Evolutionary conservation across 2,113 vertebrate species (phyloP), one percentile per base, ranked within the genome.

Genomic region (Malurus elegans): DNA sequence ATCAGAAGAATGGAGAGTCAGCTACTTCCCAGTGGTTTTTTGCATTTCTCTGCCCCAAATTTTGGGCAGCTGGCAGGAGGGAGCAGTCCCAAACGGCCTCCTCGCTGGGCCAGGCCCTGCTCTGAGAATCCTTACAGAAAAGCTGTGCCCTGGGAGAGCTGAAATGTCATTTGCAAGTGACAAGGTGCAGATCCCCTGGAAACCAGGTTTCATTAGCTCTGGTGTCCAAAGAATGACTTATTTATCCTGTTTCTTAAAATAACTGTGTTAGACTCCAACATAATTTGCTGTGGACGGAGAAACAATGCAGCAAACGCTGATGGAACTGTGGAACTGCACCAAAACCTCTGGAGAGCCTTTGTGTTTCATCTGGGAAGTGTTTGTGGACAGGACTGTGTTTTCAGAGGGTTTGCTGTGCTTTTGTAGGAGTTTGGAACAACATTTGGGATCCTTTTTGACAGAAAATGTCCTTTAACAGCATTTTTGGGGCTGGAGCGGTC

Each of bases 161-260:
- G 0, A 0, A 28, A 56, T 67, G 66, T 85, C 84, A 79, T 78
- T 93, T 81, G 54, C 57, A 91, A 95, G 81, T 96, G 87, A 90
- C 67, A 83, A 94, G 79, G 58, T 56, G 45, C 91, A 90, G 91
- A 86, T 70, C 84, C 64, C 84, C 57, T 94, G 66, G 65, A 92
- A 95, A 92, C 42, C 40, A 80, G 89, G 20, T 50, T 86, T 92
- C 54, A 50, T 95, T 92, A 95, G 76, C 84, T 73, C 69, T 51
- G 8, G 14, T 93, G 75, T 75, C 79, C 54, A 79, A 38, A 45
- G 74, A 88, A 92, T 88, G 85, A 93, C 81, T 85, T 72, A 84
- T 62, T 95, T 92, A 69, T 91, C 78, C 93, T 90, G 70, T 44
- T 91, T 21, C 86, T 91, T 78, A 71, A 90, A 92, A 81, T 92